Base-by-base conservation (phyloP, 2,888 invertebrate genomes). In the Hypsopygia costalis region DNA sequence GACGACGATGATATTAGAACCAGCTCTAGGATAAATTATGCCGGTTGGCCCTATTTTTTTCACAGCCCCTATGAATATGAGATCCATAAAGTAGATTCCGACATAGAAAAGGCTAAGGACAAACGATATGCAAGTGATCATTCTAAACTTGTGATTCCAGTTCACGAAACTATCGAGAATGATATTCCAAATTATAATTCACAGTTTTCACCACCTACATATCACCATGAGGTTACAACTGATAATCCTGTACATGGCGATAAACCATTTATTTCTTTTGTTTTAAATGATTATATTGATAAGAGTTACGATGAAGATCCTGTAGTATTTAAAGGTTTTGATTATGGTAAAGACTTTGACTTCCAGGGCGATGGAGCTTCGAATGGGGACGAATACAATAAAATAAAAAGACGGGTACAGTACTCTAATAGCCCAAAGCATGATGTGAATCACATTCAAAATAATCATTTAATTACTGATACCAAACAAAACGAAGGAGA, bases 1-100 rank as follows among this genome's bases (percentile, higher is more conserved):
- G 81, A 86, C 34, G 73, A 79, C 25, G 74, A 83, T 31, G 82
- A 86, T 40, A 41, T 83, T 3, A 69, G 75, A 49, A 73, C 69
- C 1, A 75, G 70, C 47, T 65, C 69, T 8, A 62, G 65, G 47
- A 66, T 51, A 34, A 39, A 59, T 6, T 77, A 74, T 29, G 70
- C 75, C 20, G 62, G 48, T 35, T 80, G 78, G 78, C 83, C 86
- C 1, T 74, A 71, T 39, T 69, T 68, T 28, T 75, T 76, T 47
- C 67, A 73, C 36, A 67, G 50, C 16, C 72, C 79, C 1, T 77
- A 77, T 36, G 78, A 80, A 38, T 78, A 76, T 47, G 73, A 77
- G 48, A 51, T 58, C 25, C 59, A 62, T 27, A 74, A 71, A 31
- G 55, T 59, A 10, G 60, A 62, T 21, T 46, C 56, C 3, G 68